Base-by-base conservation (phyloP, 2,797 vertebrate genomes). In the Orientallactaga sibirica region DNA sequence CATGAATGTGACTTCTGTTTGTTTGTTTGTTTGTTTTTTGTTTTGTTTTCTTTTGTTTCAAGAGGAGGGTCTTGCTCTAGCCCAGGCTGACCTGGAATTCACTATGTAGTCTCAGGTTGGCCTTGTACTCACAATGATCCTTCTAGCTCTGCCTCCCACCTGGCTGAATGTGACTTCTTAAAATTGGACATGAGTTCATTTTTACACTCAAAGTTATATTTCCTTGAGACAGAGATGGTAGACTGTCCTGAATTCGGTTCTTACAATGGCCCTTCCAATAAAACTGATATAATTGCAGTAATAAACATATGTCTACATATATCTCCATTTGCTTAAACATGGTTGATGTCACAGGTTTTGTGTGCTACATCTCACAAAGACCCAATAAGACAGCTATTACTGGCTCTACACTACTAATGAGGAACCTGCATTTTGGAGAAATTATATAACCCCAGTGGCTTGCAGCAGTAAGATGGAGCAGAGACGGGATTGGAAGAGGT, bases 101-200 rank as follows among this genome's bases (percentile, higher is more conserved):
- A 48, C 48, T 48, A 48, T 48, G 48, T 48, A 48, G 48, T 48
- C 48, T 48, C 48, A 48, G 10, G 48, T 7, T 48, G 48, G 48
- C 48, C 48, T 48, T 48, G 48, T 8, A 48, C 7, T 48, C 48
- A 9, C 10, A 48, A 7, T 48, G 48, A 48, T 48, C 48, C 48
- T 48, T 48, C 8, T 48, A 48, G 7, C 48, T 48, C 48, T 48
- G 48, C 48, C 48, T 48, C 48, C 48, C 7, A 10, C 48, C 48
- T 10, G 7, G 8, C 48, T 73, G 24, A 88, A 83, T 37, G 80
- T 16, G 68, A 81, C 58, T 87, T 88, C 67, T 68, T 93, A 43
- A 96, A 95, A 71, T 33, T 48, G 41, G 96, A 92, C 22, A 52
- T 70, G 37, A 90, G 25, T 67, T 79, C 83, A 93, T 29, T 61